Conservation (phyloP, 2,888 invertebrate genomes). For the Formica aserva region DNA sequence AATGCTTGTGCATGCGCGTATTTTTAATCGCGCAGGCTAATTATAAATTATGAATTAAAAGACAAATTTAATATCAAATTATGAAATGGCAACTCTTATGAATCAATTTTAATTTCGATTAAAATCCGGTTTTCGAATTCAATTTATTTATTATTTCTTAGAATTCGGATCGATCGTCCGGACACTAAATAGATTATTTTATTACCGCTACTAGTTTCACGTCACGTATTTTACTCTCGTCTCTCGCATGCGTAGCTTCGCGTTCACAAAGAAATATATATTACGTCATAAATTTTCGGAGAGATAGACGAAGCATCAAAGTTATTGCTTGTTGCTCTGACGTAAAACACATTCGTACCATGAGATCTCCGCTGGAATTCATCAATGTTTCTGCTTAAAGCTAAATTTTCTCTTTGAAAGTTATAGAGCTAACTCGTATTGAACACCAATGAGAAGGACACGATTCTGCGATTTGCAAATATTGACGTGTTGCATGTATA, state of each 20-base stretch:
- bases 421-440: not conserved
- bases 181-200: not conserved
- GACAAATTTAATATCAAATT: not conserved
- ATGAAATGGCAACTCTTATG: not conserved
- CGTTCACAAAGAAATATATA: not conserved
- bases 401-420: not conserved
- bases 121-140: not conserved
- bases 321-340: not conserved
- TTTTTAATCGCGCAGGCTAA: not conserved
- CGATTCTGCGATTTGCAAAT: not conserved
- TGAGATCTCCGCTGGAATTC: not conserved
- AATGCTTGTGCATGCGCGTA: not conserved
- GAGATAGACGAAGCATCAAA: not conserved
- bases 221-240: not conserved
- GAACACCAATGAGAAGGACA: not conserved
- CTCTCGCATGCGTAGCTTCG: not conserved
- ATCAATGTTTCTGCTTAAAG: not conserved
- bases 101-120: not conserved
- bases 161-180: not conserved
- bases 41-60: not conserved
- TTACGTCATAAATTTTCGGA: conserved; percentile 13
- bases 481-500: not conserved
- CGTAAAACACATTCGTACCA: not conserved
- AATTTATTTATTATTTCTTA: not conserved
- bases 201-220: not conserved